Evolutionary conservation across 2,113 vertebrate species (phyloP), one percentile per base, ranked within the genome.

Genomic region (western clawed frog (Xenopus tropicalis)): DNA sequence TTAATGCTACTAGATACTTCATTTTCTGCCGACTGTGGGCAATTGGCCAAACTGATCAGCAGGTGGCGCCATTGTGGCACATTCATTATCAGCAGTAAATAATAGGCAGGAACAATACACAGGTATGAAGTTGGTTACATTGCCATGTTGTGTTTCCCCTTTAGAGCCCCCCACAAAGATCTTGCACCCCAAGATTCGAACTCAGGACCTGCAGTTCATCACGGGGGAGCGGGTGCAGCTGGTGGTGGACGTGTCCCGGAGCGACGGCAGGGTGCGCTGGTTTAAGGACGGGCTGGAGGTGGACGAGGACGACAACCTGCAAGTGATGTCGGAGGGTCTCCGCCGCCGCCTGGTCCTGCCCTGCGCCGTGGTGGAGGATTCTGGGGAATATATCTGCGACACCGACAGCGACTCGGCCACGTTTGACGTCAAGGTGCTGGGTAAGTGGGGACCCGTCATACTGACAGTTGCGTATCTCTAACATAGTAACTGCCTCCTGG

Each of bases 81-180:
- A 37, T 37, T 37, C 2, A 37, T 37, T 37, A 37, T 37, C 1
- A 37, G 29, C 29, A 37, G 2, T 37, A 9, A 4, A 37, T 37
- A 37, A 37, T 4, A 37, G 29, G 6, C 29, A 37, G 29, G 29
- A 8, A 37, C 3, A 9, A 37, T 37, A 37, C 29, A 37, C 29
- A 37, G 29, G 10, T 37, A 37, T 9, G 6, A 37, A 37, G 10
- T 37, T 37, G 10, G 29, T 37, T 37, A 37, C 29, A 7, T 37
- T 37, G n/a, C n/a, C n/a, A n/a, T n/a, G 2, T 37, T 37, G 29
- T 37, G 29, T 14, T 72, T 17, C 69, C 52, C 77, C 85, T 59
- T 22, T 84, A 99, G 97, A 96, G 70, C 91, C 92, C 0, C 93
- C 90, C 0, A 94, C 97, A 54, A 87, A 84, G 82, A 99, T 99